Evolutionary conservation across 2,888 invertebrate species (phyloP).

Genomic region (Andrena trimmerana): DNA sequence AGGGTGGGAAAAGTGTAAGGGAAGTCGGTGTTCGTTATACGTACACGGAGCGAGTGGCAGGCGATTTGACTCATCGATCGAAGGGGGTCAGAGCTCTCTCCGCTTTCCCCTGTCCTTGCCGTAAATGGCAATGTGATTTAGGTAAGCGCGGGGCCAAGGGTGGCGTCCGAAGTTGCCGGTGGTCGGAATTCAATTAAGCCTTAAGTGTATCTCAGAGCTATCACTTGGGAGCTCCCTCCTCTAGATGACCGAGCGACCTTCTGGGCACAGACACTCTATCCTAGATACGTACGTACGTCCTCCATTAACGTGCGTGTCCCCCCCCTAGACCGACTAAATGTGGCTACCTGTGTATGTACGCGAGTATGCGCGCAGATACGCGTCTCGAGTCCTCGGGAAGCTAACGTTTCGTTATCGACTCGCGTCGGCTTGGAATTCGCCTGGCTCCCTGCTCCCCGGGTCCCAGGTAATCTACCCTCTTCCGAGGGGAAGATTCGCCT

Average conservation of each 20-base stretch:
- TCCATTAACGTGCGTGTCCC: constrained; percentile 64
- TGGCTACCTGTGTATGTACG: constrained; percentile 2
- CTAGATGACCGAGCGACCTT: constrained; percentile 62
- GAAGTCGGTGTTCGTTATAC: constrained; percentile 56
- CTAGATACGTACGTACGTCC: constrained; percentile 48
- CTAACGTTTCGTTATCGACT: constrained; percentile 35
- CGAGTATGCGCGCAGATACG: background rate
- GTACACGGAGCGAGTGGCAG: background rate
- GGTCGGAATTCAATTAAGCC: constrained; percentile 81
- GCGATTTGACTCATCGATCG: constrained; percentile 70
- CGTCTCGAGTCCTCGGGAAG: background rate
- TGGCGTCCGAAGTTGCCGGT: constrained; percentile 74
- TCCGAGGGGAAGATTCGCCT: constrained; percentile 36
- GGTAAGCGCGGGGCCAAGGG: constrained; percentile 71
- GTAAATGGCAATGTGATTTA: constrained; percentile 80
- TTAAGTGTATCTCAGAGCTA: constrained; percentile 79
- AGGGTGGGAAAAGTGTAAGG: constrained; percentile 28
- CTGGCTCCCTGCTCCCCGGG: background rate
- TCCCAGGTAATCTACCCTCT: constrained; percentile 48
- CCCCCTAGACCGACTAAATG: constrained; percentile 21
- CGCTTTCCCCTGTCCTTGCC: constrained; percentile 26
- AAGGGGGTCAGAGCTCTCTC: background rate
- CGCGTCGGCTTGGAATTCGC: constrained; percentile 9
- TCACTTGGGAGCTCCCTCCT: constrained; percentile 61
- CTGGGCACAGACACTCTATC: constrained; percentile 50